Evolutionary conservation across 2,797 vertebrate species (phyloP), one percentile per base, ranked within the genome.

Genomic region (Atherinosoma microstoma): DNA sequence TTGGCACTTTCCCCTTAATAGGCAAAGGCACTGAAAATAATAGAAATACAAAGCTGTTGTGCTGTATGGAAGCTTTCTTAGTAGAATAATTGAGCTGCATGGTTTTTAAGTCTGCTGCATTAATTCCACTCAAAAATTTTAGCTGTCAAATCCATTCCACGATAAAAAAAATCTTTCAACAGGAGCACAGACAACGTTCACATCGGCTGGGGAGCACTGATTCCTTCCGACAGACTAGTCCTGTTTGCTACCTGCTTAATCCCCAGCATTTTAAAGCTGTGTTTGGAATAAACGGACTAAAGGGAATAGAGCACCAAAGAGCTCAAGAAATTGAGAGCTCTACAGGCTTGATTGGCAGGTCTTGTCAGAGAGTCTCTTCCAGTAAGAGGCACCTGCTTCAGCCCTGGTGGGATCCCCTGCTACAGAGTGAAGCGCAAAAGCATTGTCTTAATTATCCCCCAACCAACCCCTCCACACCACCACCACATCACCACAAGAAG

Each of bases 371-470:
- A 84, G 83, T 84, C 86, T 92, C 82, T 90, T 88, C 88, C 92
- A 91, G 91, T 91, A 89, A 93, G 90, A 93, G 89, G 90, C 93
- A 94, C 93, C 93, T 95, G 93, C 90, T 89, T 90, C 74, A 62
- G 84, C 80, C 91, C 94, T 87, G 70, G 91, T 90, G 92, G 92
- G 91, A 92, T 87, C 86, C 24, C 83, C 70, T 18, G 70, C 84
- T 91, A 90, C 80, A 91, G 90, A 92, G 85, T 82, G 84, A 91
- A 89, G 86, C 84, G 54, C 86, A 88, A 86, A 92, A 83, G 90
- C 90, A 91, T 93, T 90, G 90, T 92, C 89, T 94, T 94, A 94
- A 95, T 94, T 94, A 95, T 90, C 86, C 87, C 84, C 54, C 75
- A 68, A 42, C 76, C 71, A 47, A 53, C 35, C 66, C 73, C 36